Evolutionary conservation across 2,113 vertebrate genomes (phyloP).

Genomic region (Pan paniscus): DNA sequence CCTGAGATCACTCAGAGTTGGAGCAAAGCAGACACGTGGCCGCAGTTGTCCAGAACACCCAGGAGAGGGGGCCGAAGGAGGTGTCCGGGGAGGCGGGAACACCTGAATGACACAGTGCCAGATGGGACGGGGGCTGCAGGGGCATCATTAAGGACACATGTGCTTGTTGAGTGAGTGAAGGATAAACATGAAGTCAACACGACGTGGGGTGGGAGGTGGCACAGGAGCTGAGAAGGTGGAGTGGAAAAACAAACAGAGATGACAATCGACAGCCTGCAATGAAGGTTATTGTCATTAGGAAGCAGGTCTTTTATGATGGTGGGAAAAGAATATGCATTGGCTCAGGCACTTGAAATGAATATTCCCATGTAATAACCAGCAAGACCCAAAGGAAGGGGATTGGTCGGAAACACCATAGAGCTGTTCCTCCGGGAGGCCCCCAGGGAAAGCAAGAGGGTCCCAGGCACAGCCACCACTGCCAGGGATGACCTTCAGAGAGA

Average conservation of each 20-base stretch:
- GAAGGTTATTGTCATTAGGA: too few relatives aligned
- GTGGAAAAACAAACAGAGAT: background rate
- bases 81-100: accelerated
- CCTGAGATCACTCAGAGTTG: background rate
- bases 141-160: accelerated
- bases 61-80: accelerated
- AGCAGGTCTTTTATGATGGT: background rate
- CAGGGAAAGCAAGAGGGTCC: background rate
- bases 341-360: background rate
- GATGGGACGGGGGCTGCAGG: background rate
- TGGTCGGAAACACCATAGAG: accelerated
- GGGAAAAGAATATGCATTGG: background rate
- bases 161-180: accelerated
- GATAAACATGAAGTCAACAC: accelerated
- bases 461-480: accelerated
- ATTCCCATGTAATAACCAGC: background rate
- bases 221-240: accelerated
- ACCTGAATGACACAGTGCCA: background rate
- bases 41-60: accelerated
- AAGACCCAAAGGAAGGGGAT: accelerated
- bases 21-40: background rate
- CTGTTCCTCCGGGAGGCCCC: background rate
- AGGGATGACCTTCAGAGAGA: background rate
- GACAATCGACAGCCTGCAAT: accelerated
- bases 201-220: accelerated